Evolutionary conservation across 2,797 vertebrate species (phyloP), one percentile per base, ranked within the genome.

Genomic region (Hypotaenidia philippensis): DNA sequence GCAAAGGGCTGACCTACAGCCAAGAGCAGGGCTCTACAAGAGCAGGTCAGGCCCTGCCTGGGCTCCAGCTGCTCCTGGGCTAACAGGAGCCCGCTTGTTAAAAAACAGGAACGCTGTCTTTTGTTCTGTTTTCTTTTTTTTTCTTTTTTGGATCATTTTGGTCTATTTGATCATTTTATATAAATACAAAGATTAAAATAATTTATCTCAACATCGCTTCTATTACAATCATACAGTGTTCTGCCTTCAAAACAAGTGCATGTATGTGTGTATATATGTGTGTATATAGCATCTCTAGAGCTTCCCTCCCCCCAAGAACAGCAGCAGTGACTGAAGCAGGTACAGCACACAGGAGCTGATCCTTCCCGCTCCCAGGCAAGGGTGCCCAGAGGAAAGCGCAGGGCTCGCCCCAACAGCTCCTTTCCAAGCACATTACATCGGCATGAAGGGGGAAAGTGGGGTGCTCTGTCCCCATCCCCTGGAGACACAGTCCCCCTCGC

Each of bases 141-240:
- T 19, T 45, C 65, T 52, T 69, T 70, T 70, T 57, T 50, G 0
- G 0, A 69, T 72, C 10, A 38, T 77, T 88, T 90, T 60, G 87
- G 90, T 75, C 74, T 49, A 50, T 90, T 80, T 32, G 64, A 91
- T 87, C 31, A 45, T 82, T 95, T 94, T 94, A 77, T 93, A 96
- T 69, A 96, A 97, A 96, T 95, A 83, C 83, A 84, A 94, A 96
- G 92, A 63, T 90, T 96, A 96, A 97, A 97, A 97, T 95, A 96
- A 55, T 96, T 93, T 91, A 86, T 96, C 90, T 93, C 87, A 70
- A 87, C 87, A 40, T 94, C 6, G 70, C 85, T 87, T 95, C 95
- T 94, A 80, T 91, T 95, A 92, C 93, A 92, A 96, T 92, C 93
- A 85, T 94, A 95, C 90, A 96, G 91, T 80, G 76, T 53, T 89